Evolutionary conservation across 2,888 invertebrate genomes (phyloP).

Genomic region (Drosophila greeni): DNA sequence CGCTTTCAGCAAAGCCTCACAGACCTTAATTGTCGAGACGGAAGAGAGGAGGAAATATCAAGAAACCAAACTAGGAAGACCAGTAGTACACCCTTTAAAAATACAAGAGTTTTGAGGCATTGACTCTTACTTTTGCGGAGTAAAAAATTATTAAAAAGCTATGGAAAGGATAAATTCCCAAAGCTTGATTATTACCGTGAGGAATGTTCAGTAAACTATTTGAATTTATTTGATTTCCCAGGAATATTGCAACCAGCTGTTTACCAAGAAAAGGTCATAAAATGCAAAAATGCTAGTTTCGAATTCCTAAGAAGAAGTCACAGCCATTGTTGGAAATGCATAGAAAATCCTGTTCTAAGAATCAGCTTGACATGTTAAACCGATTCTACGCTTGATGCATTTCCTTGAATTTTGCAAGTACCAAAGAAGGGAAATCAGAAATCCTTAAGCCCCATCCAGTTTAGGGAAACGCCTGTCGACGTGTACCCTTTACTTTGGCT

Average conservation of each 20-base stretch:
- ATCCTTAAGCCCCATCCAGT: neutral
- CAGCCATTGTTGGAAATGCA: too few species aligned
- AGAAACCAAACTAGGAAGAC: conserved; percentile 1
- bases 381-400: neutral
- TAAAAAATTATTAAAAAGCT: too few species aligned
- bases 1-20: conserved; percentile 45
- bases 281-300: too few species aligned
- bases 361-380: neutral
- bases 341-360: neutral
- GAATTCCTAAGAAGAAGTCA: neutral
- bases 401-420: neutral
- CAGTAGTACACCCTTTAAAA: conserved; percentile 28
- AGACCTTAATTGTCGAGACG: conserved; percentile 46
- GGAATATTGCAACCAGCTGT: accelerated
- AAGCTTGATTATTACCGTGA: neutral
- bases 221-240: neutral
- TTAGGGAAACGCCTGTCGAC: neutral
- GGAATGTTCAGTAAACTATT: too few species aligned
- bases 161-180: neutral
- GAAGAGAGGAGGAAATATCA: conserved; percentile 7
- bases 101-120: neutral
- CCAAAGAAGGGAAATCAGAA: conserved; percentile 8
- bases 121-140: too few species aligned
- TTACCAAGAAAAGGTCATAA: neutral
- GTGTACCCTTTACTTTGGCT: conserved; percentile 19